Evolutionary conservation across 2,888 invertebrate genomes (phyloP), one percentile per base, ranked within the genome.

Genomic region (Sepioteuthis lessoniana): DNA sequence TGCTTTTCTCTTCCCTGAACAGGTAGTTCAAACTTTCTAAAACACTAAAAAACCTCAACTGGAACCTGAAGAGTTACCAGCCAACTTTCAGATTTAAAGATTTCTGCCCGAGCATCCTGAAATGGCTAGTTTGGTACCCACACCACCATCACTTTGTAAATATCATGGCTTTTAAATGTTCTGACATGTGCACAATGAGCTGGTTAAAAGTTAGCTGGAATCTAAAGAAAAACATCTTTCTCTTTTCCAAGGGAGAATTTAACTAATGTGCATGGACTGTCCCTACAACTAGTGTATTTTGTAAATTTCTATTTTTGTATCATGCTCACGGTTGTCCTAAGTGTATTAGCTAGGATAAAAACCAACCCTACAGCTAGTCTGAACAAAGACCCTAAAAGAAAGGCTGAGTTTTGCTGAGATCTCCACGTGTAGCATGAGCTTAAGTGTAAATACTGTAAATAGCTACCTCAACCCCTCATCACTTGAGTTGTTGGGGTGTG

Each of bases 271-370:
- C 93, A 93, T 93, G 50, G 42, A 91, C 50, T 55, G 50, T 35
- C 21, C 47, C n/a, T 37, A 60, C 47, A 55, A 37, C 50, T 60
- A n/a, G 93, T 60, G 60, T 93, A 93, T 93, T 93, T 93, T 93
- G 93, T 93, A 93, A 50, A 93, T 93, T 93, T 93, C 93, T 93
- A 93, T 93, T 93, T 93, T 93, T 93, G 93, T 93, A 93, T 93
- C 93, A 37, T 93, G 93, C 93, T 93, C 93, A 93, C 38, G 50
- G 93, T 7, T 93, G 93, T 50, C 35, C 46, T n/a, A 46, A 91
- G 91, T 76, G 7, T n/a, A 76, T n/a, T n/a, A n/a, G n/a, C 16
- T 31, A 76, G 76, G 76, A 76, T 76, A n/a, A 28, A 60, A 60
- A 5, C 60, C 7, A n/a, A 7, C 76, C 76, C n/a, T n/a, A 76